Percentiles rank a stretch among this genome's conserved stretches.
Conservation (phyloP, 2,113 vertebrate species). For the Clupea harengus region DNA sequence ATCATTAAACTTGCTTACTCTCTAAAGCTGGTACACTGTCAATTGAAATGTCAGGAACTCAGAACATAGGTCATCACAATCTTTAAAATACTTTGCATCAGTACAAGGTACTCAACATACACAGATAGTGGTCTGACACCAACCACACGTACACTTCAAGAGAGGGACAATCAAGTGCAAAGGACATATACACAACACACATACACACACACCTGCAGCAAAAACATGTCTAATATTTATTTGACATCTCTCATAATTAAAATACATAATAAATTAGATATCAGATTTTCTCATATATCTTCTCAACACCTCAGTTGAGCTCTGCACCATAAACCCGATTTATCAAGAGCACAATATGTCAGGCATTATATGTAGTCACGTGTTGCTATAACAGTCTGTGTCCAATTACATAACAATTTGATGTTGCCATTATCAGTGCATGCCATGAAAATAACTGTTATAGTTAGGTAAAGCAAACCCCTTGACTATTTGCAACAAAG, state of each 20-base stretch:
- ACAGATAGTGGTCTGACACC: neutral
- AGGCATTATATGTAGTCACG: neutral
- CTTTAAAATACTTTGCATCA: neutral
- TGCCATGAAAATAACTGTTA: neutral
- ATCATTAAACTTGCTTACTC: neutral
- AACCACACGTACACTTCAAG: neutral
- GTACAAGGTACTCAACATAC: neutral
- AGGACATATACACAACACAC: neutral
- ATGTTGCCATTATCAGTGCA: neutral
- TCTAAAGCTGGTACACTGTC: neutral
- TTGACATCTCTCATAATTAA: too few species aligned
- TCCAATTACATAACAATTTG: neutral
- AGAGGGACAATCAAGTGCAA: neutral
- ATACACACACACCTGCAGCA: neutral
- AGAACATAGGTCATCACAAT: neutral
- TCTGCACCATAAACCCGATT: neutral
- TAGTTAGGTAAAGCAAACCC: neutral
- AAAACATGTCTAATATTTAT: neutral
- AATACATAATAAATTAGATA: too few species aligned
- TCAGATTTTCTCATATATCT: too few species aligned
- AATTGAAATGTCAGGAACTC: conserved; percentile 7
- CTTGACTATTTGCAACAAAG: neutral
- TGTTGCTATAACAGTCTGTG: neutral
- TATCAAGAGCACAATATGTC: neutral
- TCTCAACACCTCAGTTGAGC: neutral